Percentiles rank a stretch among this genome's conserved stretches.
Conservation (phyloP, 2,888 invertebrate genomes). For the Alviniconcha strummeri region DNA sequence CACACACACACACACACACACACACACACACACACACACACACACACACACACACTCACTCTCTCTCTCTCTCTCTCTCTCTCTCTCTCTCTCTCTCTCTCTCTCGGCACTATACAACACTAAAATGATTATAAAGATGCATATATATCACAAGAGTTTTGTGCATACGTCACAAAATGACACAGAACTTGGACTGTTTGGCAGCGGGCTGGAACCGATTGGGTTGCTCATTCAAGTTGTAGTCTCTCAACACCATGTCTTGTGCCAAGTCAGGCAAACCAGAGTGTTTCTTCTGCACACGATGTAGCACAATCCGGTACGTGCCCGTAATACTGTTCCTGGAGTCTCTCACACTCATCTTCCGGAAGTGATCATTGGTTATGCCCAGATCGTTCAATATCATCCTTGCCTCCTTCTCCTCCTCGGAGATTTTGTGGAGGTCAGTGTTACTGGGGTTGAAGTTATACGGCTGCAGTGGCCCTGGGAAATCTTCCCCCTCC, state of each 20-base stretch:
- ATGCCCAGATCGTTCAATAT: slow-evolving; percentile 79
- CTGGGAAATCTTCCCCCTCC: slow-evolving; percentile 73
- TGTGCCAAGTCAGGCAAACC: slow-evolving; percentile 45
- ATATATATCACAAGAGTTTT: not conserved
- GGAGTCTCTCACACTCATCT: slow-evolving; percentile 78
- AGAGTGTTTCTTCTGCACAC: slow-evolving; percentile 68
- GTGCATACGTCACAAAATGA: slow-evolving; percentile 45
- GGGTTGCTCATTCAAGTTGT: slow-evolving; percentile 27
- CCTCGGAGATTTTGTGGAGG: slow-evolving; percentile 51
- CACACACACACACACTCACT: not conserved
- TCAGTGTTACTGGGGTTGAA: slow-evolving; percentile 61
- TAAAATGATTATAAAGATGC: not conserved
- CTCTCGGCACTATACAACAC: not conserved
- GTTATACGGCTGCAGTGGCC: slow-evolving; percentile 70
- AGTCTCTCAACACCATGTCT: slow-evolving; percentile 29
- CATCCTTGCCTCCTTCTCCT: slow-evolving; percentile 77
- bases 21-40: not conserved
- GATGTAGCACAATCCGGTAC: slow-evolving; percentile 82
- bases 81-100: slow-evolving; percentile 25
- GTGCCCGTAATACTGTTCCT: slow-evolving; percentile 82
- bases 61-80: slow-evolving; percentile 18
- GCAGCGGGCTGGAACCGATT: slow-evolving; percentile 22
- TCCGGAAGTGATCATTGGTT: slow-evolving; percentile 77
- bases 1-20: slow-evolving; percentile 12
- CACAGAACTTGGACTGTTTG: slow-evolving; percentile 53